Base-by-base conservation (phyloP, 1,140 invertebrate species). In the Musca vetustissima region DNA sequence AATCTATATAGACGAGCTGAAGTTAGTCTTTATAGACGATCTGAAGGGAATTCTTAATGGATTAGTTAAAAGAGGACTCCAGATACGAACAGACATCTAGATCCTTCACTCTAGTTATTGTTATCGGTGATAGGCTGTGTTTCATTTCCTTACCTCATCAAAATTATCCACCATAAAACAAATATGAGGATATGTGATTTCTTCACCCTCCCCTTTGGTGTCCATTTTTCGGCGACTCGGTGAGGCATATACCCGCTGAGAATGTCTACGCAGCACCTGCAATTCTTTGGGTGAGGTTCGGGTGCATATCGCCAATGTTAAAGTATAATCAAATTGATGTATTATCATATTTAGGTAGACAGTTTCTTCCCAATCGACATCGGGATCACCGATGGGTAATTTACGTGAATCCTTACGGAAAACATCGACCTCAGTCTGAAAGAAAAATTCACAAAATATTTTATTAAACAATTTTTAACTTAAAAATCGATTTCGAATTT, bases 151-250 rank as follows among this genome's bases (percentile, higher is more conserved):
- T 78, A 97, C 94, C 88, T 99, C 96, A 84, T 99, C 97, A 85
- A 98, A 99, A 86, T 98, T 98, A 84, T 99, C 98, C 57, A 99
- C 95, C 89, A 96, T 96, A 84, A 99, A 99, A 85, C 95, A 99
- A 74, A 99, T 96, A 85, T 98, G 94, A 1, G 98, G 98, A 85
- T 98, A 99, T 32, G 96, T 97, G 80, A 99, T 98, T 85, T 98
- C 95, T 85, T 99, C 98, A 71, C 93, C 89, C 80, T 98, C 97
- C 36, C 97, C 98, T 85, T 99, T 99, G 15, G 93, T 93, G 83
- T 99, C 96, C 97, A 99, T 99, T 80, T 95, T 89, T 74, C 97
- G 86, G 65, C 93, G 88, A 85, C 95, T 98, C 11, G 98, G 98
- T 55, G 95, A 97, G 13, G 98, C 96, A 85, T 98, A 99, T 11